phyloP scores from a whole-genome alignment of 2,888 invertebrate species.

The Tyria jacobaeae region DNA sequence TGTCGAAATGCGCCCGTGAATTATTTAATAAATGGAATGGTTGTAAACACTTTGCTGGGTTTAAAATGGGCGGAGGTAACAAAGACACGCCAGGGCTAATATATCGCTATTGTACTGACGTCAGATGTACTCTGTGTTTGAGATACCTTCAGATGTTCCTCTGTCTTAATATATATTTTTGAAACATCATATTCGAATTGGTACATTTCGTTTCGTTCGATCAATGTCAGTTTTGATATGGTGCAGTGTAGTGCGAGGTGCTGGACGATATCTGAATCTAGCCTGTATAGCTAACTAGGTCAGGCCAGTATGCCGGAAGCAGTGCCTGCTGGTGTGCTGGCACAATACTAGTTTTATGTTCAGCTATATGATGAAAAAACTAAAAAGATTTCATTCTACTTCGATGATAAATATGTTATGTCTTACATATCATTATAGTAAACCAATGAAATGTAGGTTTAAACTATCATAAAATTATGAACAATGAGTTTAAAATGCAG shows the following conservation, averaged over 20 bases:
- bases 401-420: too few relatives aligned
- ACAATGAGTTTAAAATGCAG: not conserved
- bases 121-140: conserved; percentile 19
- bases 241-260: conserved; percentile 13
- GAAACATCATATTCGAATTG: not conserved
- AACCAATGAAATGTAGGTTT: not conserved
- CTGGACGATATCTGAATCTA: conserved; percentile 31
- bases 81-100: conserved; percentile 36
- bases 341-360: conserved; percentile 24
- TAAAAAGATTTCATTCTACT: not conserved
- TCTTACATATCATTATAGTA: too few relatives aligned
- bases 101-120: conserved; percentile 33
- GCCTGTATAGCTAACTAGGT: conserved; percentile 37
- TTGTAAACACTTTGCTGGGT: conserved; percentile 40
- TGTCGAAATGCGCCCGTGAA: conserved; percentile 38
- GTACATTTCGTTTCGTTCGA: conserved; percentile 10
- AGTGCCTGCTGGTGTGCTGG: conserved; percentile 26
- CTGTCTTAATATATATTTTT: conserved; percentile 10
- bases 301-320: conserved; percentile 28
- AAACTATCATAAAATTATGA: not conserved
- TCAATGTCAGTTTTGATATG: conserved; percentile 24
- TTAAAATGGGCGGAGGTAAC: conserved; percentile 33
- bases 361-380: not conserved
- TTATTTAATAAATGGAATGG: conserved; percentile 36
- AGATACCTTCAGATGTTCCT: conserved; percentile 25